Percentiles rank a stretch among this genome's conserved stretches.
Evolutionary conservation across 2,113 vertebrate species (phyloP).

Genomic region (Ceyx cyanopectus): DNA sequence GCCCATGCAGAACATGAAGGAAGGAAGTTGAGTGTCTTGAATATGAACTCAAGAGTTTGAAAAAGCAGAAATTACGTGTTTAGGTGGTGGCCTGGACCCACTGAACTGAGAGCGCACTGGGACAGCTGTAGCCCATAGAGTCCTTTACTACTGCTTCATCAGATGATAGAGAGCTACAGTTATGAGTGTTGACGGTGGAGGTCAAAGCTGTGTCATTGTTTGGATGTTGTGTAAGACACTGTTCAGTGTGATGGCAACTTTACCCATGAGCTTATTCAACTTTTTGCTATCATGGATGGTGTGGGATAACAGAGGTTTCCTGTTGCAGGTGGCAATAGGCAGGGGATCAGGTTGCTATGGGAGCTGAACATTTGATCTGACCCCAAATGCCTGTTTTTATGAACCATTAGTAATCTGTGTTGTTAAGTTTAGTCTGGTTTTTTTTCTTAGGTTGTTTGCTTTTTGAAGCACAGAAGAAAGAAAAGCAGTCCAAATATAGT

Average conservation of each 20-base stretch:
- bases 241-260: not conserved
- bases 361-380: conserved; percentile 5
- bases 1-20: not conserved
- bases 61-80: not conserved
- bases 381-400: not conserved
- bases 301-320: not conserved
- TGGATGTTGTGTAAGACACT: not conserved
- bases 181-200: not conserved
- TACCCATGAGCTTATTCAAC: not conserved
- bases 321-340: not conserved
- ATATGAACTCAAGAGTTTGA: not conserved
- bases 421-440: not conserved
- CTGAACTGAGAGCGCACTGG: fast-evolving
- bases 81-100: not conserved
- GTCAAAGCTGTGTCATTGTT: not conserved
- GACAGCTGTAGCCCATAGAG: not conserved
- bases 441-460: not conserved
- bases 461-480: not conserved
- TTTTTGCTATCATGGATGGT: not conserved
- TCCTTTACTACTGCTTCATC: not conserved
- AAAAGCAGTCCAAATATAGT: not conserved
- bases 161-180: not conserved
- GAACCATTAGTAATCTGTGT: not conserved
- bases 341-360: not conserved
- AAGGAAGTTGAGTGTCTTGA: not conserved